Conservation (phyloP, 2,797 vertebrate genomes). For the Gymnoscopelus microlampas region DNA sequence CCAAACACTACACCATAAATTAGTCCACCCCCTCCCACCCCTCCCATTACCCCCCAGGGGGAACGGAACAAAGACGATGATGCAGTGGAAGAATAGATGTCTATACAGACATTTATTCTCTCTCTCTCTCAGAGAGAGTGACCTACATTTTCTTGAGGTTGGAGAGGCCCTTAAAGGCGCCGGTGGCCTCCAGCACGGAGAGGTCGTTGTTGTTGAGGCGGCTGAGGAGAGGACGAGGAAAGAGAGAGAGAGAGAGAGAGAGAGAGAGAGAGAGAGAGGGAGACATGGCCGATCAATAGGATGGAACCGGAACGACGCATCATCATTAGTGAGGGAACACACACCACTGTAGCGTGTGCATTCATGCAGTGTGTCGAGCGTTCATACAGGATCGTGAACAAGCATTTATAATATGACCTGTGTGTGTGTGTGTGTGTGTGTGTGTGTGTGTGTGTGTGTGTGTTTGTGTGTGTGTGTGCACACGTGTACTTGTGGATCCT, state of each 20-base stretch:
- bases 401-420: constrained; percentile 10
- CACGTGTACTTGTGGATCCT: no score
- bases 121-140: neutral
- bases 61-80: no score
- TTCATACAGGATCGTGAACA: constrained; percentile 32
- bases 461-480: neutral
- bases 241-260: no score
- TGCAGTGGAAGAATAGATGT: neutral
- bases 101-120: constrained; percentile 68
- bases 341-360: neutral
- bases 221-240: constrained; percentile 66
- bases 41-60: no score
- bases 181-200: constrained; percentile 91
- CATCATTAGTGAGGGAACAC: constrained; percentile 25
- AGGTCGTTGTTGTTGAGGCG: constrained; percentile 98
- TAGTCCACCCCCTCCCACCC: no score
- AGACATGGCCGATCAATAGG: constrained; percentile 1
- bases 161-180: constrained; percentile 90
- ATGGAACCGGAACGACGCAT: neutral
- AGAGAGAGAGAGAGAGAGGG: neutral
- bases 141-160: constrained; percentile 97
- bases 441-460: neutral
- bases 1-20: no score
- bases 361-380: constrained; percentile 11
- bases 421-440: constrained; percentile 12